phyloP scores from a whole-genome alignment of 2,888 invertebrate species.

The Eucriotettix oculatus region DNA sequence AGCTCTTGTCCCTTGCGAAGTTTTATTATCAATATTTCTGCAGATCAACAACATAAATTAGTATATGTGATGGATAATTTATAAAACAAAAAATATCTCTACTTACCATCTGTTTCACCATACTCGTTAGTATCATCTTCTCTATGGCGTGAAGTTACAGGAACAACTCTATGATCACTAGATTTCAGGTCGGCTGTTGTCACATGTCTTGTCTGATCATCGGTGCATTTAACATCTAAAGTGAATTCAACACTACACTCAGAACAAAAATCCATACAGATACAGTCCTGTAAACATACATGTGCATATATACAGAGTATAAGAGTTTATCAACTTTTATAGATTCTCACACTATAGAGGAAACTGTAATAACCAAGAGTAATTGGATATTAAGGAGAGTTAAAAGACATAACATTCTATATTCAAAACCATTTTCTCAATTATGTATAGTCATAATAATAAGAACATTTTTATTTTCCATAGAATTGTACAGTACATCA shows the following conservation, averaged over 20 bases:
- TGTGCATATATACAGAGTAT: no score
- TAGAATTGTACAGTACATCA: no score
- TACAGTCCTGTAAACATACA: slow-evolving; percentile 58
- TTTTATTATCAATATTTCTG: slow-evolving; percentile 53
- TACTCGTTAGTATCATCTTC: slow-evolving; percentile 90
- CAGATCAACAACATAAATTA: no score
- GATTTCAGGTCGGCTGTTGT: slow-evolving; percentile 93
- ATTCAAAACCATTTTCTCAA: no score
- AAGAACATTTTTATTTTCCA: no score
- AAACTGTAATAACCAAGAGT: no score
- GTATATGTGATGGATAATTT: neutral
- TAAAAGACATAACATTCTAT: no score
- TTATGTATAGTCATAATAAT: no score
- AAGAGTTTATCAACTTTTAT: no score
- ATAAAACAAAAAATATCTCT: neutral
- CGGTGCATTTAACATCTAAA: slow-evolving; percentile 85
- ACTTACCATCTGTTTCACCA: slow-evolving; percentile 75
- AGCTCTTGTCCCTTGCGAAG: slow-evolving; percentile 76
- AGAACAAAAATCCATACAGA: slow-evolving; percentile 91
- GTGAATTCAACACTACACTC: slow-evolving; percentile 98
- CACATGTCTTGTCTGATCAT: slow-evolving; percentile 87
- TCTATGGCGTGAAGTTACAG: slow-evolving; percentile 79
- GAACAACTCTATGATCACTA: slow-evolving; percentile 78
- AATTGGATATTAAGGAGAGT: no score
- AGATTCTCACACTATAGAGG: no score